Base-by-base conservation (phyloP, 2,888 invertebrate species). In the Neoscelio sp. region DNA sequence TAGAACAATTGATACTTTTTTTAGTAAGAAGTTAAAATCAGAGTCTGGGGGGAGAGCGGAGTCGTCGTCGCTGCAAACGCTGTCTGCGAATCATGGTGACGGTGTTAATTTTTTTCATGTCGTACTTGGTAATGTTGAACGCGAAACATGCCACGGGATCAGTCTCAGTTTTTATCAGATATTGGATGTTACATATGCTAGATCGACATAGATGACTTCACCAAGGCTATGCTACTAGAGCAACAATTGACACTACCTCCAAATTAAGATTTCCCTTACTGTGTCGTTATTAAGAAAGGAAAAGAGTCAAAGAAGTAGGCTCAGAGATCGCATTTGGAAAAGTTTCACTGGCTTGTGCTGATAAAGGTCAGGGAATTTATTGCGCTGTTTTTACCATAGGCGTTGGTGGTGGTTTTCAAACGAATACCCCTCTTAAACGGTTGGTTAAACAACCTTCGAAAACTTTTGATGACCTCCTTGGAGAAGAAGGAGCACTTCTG, bases 271-370 rank as follows among this genome's bases (percentile, higher is more conserved):
- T 68, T 56, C 26, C 68, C 68, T 10, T 28, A 46, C 15, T 12
- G 3, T 10, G 10, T 42, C 4, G 42, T 42, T 2, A 58, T 5
- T 2, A 62, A 62, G 13, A 38, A 46, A 26, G 71, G 62, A 33
- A 35, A 33, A 17, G 30, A 50, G 54, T 52, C 20, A 26, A 80
- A 76, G 46, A 80, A 73, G 10, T 80, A 78, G 44, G 80, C 78
- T 38, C 68, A 81, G 12, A 73, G 64, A 38, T 71, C 80, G 18
- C 79, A 81, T 60, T 70, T 82, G 10, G 67, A 79, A 13, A 75
- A 80, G 42, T 83, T 79, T 58, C 56, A 67, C 17, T 81, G 79
- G 80, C 77, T 82, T 38, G 75, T 80, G 2, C 44, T 81, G 28
- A 80, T 17, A 71, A 79, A 50, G 68, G 78, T 48, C 60, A 42